Evolutionary conservation across 1,140 invertebrate species (phyloP), one percentile per base, ranked within the genome.

Genomic region (Drosophila serrata): DNA sequence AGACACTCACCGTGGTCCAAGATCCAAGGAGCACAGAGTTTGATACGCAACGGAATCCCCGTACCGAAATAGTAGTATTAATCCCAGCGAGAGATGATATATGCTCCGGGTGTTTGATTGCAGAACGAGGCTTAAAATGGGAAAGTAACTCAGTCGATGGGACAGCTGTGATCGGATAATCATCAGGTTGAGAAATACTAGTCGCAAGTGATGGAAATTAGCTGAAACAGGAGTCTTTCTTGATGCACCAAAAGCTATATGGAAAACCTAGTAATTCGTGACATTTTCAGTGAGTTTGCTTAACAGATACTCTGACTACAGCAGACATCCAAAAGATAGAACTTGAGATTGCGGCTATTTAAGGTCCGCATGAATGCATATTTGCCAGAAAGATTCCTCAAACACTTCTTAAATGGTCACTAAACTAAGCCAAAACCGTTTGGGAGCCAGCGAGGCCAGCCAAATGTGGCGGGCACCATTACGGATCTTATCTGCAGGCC

Each of bases 401-500:
- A 68, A 51, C 48, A 55, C 31, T 68, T 46, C 33, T 72, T 58
- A 70, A 70, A 72, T 72, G 65, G 68, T 48, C 64, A 70, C 48
- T 68, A 69, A 69, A 57, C 48, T 53, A 27, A 70, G 64, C 48
- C 39, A 29, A 29, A 70, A 55, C 40, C 37, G 40, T 48, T 46
- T 43, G n/a, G 27, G 29, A 9, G 22, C 35, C 31, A 12, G 11
- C 19, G 45, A 45, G 37, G 12, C 33, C 51, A 42, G 43, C 72
- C 31, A 76, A 53, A 76, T 77, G 55, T 56, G 48, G 46, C 42
- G 24, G 55, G 46, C 61, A 17, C 61, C 46, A 59, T 53, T 59
- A 55, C 64, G 74, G 62, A 76, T 76, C 73, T 76, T 76, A 76
- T 76, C 74, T 76, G 39, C 37, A 67, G 62, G 42, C 73, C 62